These are phyloP conservation scores for Piaya cayana DNA, from an alignment of 2,113 vertebrate genomes.

Conservation along the genomic window DNA sequence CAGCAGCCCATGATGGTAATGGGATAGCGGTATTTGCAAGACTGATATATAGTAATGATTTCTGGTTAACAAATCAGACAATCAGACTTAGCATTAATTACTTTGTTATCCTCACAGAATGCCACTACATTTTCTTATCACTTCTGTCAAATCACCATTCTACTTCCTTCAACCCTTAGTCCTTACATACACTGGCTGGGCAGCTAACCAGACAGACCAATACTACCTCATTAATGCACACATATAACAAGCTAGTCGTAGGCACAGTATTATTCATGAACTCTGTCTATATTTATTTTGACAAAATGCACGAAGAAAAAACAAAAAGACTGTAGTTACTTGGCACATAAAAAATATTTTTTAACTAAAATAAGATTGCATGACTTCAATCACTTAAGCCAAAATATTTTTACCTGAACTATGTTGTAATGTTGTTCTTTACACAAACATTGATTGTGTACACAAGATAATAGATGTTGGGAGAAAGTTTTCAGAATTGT, in stretches of 20 bases:
- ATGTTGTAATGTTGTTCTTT: background rate
- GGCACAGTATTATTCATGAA: background rate
- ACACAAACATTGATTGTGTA: background rate
- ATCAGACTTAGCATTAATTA: conserved; percentile 5
- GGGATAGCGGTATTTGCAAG: background rate
- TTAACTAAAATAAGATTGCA: background rate
- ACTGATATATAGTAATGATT: background rate
- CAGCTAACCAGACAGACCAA: background rate
- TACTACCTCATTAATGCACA: background rate
- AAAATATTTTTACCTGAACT: background rate
- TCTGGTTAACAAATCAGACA: background rate
- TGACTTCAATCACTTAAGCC: background rate
- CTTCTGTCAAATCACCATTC: conserved; percentile 20
- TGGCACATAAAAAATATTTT: background rate
- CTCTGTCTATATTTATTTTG: background rate
- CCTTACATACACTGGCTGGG: background rate
- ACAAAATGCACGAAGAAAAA: background rate
- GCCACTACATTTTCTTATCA: background rate
- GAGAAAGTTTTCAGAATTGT: conserved; percentile 25
- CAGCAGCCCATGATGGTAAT: background rate
- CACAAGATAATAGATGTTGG: conserved; percentile 2
- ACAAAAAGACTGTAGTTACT: background rate
- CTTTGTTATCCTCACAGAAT: background rate
- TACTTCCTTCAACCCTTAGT: conserved; percentile 26
- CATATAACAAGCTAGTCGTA: background rate